A percentile compares a stretch with the other conserved stretches of the same genome.
phyloP scores from a whole-genome alignment of 2,888 invertebrate species.

The Helicoverpa assulta region DNA sequence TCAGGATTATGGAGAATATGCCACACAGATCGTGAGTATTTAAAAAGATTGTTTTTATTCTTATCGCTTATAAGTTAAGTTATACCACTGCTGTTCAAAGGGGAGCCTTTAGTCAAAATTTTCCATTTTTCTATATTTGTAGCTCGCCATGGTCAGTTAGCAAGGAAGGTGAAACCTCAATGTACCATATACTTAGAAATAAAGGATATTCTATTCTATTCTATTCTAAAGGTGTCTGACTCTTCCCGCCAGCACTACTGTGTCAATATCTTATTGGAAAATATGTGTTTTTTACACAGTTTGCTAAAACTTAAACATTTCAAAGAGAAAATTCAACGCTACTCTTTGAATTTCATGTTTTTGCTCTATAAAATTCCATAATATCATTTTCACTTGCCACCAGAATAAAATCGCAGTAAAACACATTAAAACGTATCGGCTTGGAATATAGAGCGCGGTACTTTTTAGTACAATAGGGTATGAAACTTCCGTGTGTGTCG shows the following conservation, averaged over 20 bases:
- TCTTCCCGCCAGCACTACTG: no score
- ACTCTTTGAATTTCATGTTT: neutral
- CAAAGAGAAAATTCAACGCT: neutral
- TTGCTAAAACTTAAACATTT: no score
- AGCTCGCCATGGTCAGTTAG: no score
- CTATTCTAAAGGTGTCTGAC: no score
- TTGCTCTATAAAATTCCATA: neutral
- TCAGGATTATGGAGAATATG: slow-evolving; percentile 96
- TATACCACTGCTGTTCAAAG: no score
- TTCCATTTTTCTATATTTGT: no score
- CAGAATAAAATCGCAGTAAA: slow-evolving; percentile 6
- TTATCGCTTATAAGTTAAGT: neutral
- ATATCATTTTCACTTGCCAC: neutral
- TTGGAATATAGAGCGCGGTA: slow-evolving; percentile 41
- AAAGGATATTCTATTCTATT: no score
- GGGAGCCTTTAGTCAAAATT: no score
- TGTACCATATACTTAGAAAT: no score
- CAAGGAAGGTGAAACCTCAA: no score
- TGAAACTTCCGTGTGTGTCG: slow-evolving; percentile 76
- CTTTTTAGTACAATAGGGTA: slow-evolving; percentile 60
- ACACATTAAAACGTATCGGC: slow-evolving; percentile 38
- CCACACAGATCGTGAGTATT: slow-evolving; percentile 93
- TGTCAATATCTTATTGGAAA: no score
- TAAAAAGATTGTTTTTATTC: neutral
- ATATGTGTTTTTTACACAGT: no score